Evolutionary conservation across 1,140 invertebrate genomes (phyloP), one percentile per base, ranked within the genome.

Genomic region (Stenopsyche tienmushanensis): DNA sequence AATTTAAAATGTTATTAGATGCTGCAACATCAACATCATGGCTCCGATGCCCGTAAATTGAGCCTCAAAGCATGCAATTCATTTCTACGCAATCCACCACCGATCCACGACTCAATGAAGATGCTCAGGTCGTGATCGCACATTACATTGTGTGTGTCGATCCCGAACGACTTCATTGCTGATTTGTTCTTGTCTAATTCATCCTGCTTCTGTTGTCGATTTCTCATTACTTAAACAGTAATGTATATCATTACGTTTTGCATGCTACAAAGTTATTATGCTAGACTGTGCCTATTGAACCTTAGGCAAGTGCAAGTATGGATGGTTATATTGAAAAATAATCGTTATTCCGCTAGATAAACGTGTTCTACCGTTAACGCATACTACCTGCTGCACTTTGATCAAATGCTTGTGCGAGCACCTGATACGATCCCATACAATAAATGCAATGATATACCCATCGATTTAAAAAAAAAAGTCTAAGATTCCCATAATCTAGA

Each of bases 331-430:
- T 60, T 60, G 57, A 60, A 60, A 60, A 66, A 52, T 66, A 66
- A 66, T 66, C 55, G 29, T 59, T 39, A 60, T 26, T 66, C 64
- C 64, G 64, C 55, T 66, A 66, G 47, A 52, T 41, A 66, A 66
- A 66, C 64, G 64, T 66, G 64, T 66, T 66, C 64, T 66, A 53
- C 64, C 64, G 64, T 66, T 66, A 66, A 66, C 49, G 52, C 55
- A 47, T 54, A 60, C 64, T 52, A 34, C 55, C 39, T 60, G n/a
- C n/a, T n/a, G 57, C 57, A 60, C 57, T 60, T 60, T 44, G 42
- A 60, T 60, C 29, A 24, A 60, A 24, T 47, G 17, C 29, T 13
- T 13, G 29, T 13, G 29, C 13, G 29, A 5, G 29, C 13, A 34
- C 29, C 13, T 13, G 29, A 34, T 34, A 5, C 13, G 5, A 34